These are phyloP conservation scores for Brienomyrus longianalis DNA, from an alignment of 2,113 vertebrate genomes.

Conservation along the genomic window DNA sequence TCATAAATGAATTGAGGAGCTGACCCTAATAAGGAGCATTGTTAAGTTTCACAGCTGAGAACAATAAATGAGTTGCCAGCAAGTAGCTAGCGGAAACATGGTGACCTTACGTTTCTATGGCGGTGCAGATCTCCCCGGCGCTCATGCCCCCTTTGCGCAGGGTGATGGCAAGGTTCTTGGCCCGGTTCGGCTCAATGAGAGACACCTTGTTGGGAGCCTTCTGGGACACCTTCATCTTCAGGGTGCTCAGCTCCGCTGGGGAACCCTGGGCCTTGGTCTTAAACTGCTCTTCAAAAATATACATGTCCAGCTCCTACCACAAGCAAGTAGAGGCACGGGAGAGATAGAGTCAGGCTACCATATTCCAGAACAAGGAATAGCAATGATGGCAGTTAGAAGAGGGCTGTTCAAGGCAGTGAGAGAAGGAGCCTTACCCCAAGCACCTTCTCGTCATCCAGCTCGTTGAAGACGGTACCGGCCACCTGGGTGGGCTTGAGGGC, in stretches of 20 bases:
- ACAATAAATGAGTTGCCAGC: neutral
- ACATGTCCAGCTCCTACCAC: conserved; percentile 87
- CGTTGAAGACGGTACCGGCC: conserved; percentile 75
- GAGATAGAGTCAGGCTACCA: neutral
- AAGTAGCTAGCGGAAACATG: neutral
- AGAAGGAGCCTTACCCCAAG: conserved; percentile 64
- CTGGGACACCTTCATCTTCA: conserved; percentile 65
- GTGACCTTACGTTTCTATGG: conserved; percentile 77
- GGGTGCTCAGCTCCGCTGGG: conserved; percentile 49
- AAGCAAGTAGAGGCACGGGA: neutral
- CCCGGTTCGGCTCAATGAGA: conserved; percentile 82
- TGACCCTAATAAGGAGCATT: neutral
- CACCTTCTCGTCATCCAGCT: conserved; percentile 81
- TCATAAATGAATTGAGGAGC: neutral
- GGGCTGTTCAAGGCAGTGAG: neutral
- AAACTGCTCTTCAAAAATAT: conserved; percentile 84
- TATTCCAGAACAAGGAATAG: neutral
- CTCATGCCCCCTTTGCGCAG: conserved; percentile 80
- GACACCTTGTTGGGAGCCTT: conserved; percentile 75
- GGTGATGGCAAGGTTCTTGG: conserved; percentile 94
- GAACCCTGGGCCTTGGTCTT: conserved; percentile 86
- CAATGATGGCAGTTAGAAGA: neutral
- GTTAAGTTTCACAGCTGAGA: neutral
- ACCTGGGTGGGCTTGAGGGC: conserved; percentile 80
- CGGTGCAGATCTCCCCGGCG: conserved; percentile 72